A percentile compares a stretch with the other conserved stretches of the same genome.
phyloP scores from a whole-genome alignment of 2,797 vertebrate genomes.

The Sardinella longiceps region DNA sequence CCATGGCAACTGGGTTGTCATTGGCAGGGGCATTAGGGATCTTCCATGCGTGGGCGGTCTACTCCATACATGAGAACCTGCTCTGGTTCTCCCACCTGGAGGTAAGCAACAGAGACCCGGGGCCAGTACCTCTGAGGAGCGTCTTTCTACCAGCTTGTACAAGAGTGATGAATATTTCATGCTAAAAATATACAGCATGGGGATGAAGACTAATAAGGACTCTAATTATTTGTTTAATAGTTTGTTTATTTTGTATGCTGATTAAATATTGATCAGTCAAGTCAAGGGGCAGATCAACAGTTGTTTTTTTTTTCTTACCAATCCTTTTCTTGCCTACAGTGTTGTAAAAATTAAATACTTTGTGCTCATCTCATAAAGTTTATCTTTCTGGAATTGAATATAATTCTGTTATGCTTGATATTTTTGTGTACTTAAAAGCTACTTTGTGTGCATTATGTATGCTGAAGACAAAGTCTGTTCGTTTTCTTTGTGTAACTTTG shows the following conservation, averaged over 20 bases:
- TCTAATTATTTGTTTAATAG: neutral
- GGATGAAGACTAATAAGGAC: neutral
- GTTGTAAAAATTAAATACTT: neutral
- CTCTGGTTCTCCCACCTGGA: conserved; percentile 76
- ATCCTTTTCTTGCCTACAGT: neutral
- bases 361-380: neutral
- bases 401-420: neutral
- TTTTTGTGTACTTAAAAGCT: neutral
- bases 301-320: neutral
- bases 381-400: neutral
- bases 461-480: neutral
- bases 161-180: neutral
- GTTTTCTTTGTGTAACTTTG: neutral
- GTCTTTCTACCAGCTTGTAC: neutral
- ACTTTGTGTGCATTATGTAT: neutral
- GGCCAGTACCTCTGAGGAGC: neutral
- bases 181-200: neutral
- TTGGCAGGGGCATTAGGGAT: conserved; percentile 60
- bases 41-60: conserved; percentile 69
- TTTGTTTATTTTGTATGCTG: no score
- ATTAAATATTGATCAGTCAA: neutral
- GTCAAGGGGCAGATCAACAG: neutral
- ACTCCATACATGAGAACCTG: conserved; percentile 72
- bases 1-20: conserved; percentile 66
- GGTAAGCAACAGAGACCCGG: conserved; percentile 53